Base-by-base conservation (phyloP, 2,888 invertebrate species). In the Microplitis deprimator region DNA sequence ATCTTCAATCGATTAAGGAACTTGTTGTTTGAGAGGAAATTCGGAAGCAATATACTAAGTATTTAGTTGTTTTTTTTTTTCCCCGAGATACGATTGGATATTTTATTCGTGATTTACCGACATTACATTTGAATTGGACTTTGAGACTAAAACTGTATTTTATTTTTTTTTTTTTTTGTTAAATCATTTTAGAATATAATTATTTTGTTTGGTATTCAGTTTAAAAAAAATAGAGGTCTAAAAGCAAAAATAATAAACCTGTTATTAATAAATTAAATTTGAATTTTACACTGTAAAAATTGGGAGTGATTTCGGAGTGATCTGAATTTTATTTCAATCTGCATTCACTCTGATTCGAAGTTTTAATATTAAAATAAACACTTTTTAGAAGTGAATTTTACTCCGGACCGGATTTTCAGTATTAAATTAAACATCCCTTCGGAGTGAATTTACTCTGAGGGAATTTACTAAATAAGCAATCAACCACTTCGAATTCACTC, bases 1-100 rank as follows among this genome's bases (percentile, higher is more conserved):
- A 78, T 80, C 78, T 77, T 78, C 81, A 64, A 80, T 82, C 79
- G 80, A 81, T 82, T 77, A 75, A 75, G 79, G 73, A 74, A 59
- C 8, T 41, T 38, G 67, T 76, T 71, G 71, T 69, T 50, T 67
- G 13, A 41, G 65, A 65, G 10, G 13, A 29, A 62, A 29, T 29
- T 13, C 17, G 13, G 6, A 70, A 72, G 5, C n/a, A 69, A 72
- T 29, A 16, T 61, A 67, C 60, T 68, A 3, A 29, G 29, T 29
- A 39, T 59, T 50, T 50, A 50, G n/a, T n/a, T n/a, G n/a, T n/a
- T 50, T 50, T 50, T 50, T 50, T 50, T 50, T 50, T 50, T 50
- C 50, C 64, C 50, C 64, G 13, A 50, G 13, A 62, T n/a, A 62
- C 7, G 62, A 65, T 65, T 13, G 29, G 29, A 59, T 59, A 73